These are phyloP conservation scores for Petrocephalus zakoni DNA, from an alignment of 2,113 vertebrate genomes.

Conservation along the genomic window DNA sequence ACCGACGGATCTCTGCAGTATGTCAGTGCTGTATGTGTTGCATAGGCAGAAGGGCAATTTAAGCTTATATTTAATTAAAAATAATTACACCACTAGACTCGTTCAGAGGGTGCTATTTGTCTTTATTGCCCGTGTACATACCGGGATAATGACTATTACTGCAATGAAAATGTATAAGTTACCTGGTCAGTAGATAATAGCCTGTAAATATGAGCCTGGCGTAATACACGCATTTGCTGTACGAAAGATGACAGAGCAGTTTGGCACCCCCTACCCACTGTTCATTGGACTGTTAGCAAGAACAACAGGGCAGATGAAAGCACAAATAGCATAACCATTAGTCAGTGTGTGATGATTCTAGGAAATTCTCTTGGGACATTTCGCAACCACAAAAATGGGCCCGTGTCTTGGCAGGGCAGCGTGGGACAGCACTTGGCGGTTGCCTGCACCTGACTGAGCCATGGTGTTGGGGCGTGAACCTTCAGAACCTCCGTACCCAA, in stretches of 20 bases:
- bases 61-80: not conserved
- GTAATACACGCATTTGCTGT: not conserved
- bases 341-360: not conserved
- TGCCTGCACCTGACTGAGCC: not conserved
- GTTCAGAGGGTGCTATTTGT: not conserved
- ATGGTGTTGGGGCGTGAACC: not conserved
- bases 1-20: not conserved
- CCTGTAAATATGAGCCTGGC: not conserved
- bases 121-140: not conserved
- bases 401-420: not conserved
- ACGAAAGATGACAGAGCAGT: not conserved
- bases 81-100: not conserved
- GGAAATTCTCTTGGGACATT: not conserved
- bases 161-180: not conserved
- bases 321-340: not conserved
- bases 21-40: not conserved
- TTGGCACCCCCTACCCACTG: not conserved
- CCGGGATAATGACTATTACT: not conserved
- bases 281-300: not conserved
- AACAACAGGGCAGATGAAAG: not conserved
- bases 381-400: not conserved
- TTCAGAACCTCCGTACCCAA: not conserved
- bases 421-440: not conserved
- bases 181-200: no score
- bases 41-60: not conserved